Conservation (phyloP, 2,113 vertebrate genomes). For the Corvus moneduloides region DNA sequence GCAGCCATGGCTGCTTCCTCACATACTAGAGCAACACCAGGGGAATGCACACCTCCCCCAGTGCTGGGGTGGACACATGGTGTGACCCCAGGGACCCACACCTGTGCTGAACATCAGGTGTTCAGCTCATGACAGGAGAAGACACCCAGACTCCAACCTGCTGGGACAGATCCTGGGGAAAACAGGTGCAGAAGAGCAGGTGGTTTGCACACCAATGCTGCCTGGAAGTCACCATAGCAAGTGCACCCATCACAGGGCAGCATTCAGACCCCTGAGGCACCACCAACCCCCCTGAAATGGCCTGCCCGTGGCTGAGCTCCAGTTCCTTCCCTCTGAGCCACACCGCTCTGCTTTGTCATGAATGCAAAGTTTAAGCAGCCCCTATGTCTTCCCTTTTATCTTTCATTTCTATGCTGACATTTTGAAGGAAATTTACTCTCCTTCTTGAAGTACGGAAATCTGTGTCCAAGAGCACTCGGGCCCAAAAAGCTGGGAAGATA, state of each 20-base stretch:
- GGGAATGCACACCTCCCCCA: neutral
- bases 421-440: constrained; percentile 58
- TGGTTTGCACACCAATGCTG: neutral
- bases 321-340: neutral
- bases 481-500: constrained; percentile 38
- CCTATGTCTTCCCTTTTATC: neutral
- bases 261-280: neutral
- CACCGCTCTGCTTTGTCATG: neutral
- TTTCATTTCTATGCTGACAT: constrained; percentile 46
- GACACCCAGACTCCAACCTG: neutral
- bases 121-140: fast-evolving
- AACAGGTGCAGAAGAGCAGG: neutral
- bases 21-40: fast-evolving
- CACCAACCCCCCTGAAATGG: neutral
- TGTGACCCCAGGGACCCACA: neutral
- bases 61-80: fast-evolving
- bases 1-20: neutral
- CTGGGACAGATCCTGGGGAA: neutral
- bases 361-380: neutral
- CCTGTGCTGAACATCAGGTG: fast-evolving
- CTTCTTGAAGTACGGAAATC: constrained; percentile 31
- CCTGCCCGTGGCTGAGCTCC: neutral
- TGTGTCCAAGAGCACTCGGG: neutral
- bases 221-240: neutral
- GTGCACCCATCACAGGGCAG: neutral